Base-by-base conservation (phyloP, 2,113 vertebrate genomes). In the Heterotilapia buettikoferi region DNA sequence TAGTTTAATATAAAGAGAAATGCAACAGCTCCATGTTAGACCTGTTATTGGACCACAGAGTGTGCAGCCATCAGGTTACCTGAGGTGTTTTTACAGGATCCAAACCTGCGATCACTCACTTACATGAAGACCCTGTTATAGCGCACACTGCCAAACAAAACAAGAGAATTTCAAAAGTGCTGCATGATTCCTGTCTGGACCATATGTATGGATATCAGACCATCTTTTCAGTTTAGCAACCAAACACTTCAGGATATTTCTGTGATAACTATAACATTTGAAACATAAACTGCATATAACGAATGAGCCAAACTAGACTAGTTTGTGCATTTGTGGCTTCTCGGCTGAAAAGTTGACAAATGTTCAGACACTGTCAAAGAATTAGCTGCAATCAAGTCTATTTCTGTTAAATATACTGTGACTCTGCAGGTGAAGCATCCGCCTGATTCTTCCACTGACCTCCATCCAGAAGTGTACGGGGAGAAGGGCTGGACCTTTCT, bases 401-500 rank as follows among this genome's bases (percentile, higher is more conserved):
- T 45, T 45, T 45, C 40, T 73, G 8, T 45, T 47, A 73, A 26
- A 2, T 11, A 0, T 52, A 19, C 43, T 52, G 24, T 31, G 45
- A 73, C 10, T 16, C 57, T 40, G 18, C 86, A 87, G 81, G 14
- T 9, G 50, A 80, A 4, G 3, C 38, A 68, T 80, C 82, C 11
- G 1, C 16, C 36, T 8, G 36, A 8, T 29, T 66, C 82, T 29
- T 26, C 73, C 12, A 18, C 18, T 3, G 71, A n/a, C 18, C 68
- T 84, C 31, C 81, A 45, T 2, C 81, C 86, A 56, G 86, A 88
- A n/a, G 71, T 88, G 21, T 26, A 66, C 4, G 86, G 86, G 13
- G 86, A 88, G 19, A 88, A 29, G 36, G 86, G 21, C 33, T 88
- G 82, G 86, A 84, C 86, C 24, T 68, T 12, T 29, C 36, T 88